Evolutionary conservation across 2,113 vertebrate genomes (phyloP).

Genomic region (Triplophysa siluroides): DNA sequence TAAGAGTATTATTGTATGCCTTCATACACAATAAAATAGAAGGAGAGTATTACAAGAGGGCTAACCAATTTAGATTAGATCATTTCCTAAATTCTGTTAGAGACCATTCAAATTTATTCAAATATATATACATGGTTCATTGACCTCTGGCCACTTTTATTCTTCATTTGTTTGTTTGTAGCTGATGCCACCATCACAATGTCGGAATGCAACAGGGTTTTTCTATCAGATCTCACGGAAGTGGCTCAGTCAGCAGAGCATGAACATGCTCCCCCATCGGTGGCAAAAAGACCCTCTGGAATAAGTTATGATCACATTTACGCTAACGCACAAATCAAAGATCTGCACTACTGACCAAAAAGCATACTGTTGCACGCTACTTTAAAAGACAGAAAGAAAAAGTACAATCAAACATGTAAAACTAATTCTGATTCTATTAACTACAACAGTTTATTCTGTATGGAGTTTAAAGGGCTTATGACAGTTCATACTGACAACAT

Average conservation of each 20-base stretch:
- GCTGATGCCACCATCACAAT: conserved; percentile 13
- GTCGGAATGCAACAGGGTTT: conserved; percentile 36
- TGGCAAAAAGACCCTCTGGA: conserved; percentile 29
- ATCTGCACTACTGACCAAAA: not conserved
- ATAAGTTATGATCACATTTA: not conserved
- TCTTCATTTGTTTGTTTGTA: conserved; percentile 21
- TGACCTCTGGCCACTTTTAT: not conserved
- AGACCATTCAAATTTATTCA: no score
- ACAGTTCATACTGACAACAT: no score
- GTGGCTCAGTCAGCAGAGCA: conserved; percentile 48
- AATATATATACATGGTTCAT: not conserved
- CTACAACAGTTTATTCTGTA: no score
- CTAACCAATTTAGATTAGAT: no score
- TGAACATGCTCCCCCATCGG: conserved; percentile 12
- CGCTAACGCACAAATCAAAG: not conserved
- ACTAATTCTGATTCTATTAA: no score
- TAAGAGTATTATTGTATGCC: no score
- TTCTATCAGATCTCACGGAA: conserved; percentile 53
- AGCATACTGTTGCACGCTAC: not conserved
- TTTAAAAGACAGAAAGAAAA: not conserved
- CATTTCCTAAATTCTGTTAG: no score
- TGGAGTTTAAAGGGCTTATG: no score
- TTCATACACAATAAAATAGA: no score
- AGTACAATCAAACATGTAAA: not conserved
- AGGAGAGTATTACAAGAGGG: no score